These are phyloP conservation scores for Epinephelus fuscoguttatus DNA, from an alignment of 2,113 vertebrate species.

Conservation along the genomic window DNA sequence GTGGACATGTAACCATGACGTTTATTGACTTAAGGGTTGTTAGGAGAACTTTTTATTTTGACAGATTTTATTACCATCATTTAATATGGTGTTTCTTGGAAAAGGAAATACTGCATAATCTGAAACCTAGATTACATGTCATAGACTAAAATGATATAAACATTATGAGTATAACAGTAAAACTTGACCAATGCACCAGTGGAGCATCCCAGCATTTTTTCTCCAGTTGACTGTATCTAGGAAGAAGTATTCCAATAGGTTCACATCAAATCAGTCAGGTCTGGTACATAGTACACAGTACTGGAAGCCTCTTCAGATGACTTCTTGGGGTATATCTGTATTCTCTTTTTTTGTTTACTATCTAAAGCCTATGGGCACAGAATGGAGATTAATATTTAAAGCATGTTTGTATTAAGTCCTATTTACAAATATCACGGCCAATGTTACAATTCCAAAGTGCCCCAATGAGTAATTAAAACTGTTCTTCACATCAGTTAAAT, in stretches of 20 bases:
- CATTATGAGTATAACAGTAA: slow-evolving; percentile 2
- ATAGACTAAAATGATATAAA: slow-evolving; percentile 3
- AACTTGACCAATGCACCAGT: not conserved
- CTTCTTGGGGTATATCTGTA: not conserved
- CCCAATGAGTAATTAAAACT: not conserved
- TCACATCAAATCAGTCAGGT: not conserved
- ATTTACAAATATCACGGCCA: not conserved
- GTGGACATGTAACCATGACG: not conserved
- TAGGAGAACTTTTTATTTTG: not conserved
- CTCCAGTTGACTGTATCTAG: not conserved
- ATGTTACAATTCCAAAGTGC: not conserved
- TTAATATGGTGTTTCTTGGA: slow-evolving; percentile 3
- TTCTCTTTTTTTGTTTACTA: not conserved
- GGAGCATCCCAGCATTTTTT: not conserved
- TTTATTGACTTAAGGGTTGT: not conserved
- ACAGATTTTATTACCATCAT: slow-evolving; percentile 1
- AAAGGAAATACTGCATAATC: not conserved
- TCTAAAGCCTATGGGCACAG: not conserved
- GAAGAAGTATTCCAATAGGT: not conserved
- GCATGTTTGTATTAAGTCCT: not conserved
- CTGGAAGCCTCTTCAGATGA: not conserved
- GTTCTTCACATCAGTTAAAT: not conserved
- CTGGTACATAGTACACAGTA: not conserved
- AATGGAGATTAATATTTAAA: not conserved
- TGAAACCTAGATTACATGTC: slow-evolving; percentile 11